A percentile compares a stretch with the other conserved stretches of the same genome.
phyloP scores from a whole-genome alignment of 2,888 invertebrate genomes.

The Maniola hyperantus region DNA sequence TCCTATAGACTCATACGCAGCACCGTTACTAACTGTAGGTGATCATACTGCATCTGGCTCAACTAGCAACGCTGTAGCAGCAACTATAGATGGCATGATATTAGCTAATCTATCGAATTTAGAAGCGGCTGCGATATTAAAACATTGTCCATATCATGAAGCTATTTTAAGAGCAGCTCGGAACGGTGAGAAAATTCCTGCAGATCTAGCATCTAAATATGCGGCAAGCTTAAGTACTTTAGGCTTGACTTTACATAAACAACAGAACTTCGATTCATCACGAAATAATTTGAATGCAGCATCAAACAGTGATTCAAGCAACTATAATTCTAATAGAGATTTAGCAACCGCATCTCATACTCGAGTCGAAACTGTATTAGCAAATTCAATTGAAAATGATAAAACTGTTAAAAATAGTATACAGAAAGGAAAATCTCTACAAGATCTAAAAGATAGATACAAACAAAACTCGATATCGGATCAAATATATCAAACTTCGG shows the following conservation, averaged over 20 bases:
- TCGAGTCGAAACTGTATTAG: slow-evolving; percentile 56
- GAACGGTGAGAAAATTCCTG: slow-evolving; percentile 70
- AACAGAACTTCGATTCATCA: slow-evolving; percentile 57
- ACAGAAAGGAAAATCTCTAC: slow-evolving; percentile 64
- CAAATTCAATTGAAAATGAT: slow-evolving; percentile 56
- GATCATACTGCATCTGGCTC: slow-evolving; percentile 79
- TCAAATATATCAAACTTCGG: slow-evolving; percentile 70
- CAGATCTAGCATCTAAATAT: slow-evolving; percentile 77
- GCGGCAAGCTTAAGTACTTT: slow-evolving; percentile 79
- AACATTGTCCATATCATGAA: slow-evolving; percentile 79
- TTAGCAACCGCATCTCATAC: slow-evolving; percentile 63
- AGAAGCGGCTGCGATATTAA: slow-evolving; percentile 75
- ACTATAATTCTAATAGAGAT: slow-evolving; percentile 61
- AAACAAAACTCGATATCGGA: slow-evolving; percentile 62
- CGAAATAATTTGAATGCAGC: slow-evolving; percentile 53
- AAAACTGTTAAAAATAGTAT: slow-evolving; percentile 48
- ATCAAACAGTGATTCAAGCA: slow-evolving; percentile 56
- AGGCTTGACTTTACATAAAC: slow-evolving; percentile 75
- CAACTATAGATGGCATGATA: slow-evolving; percentile 69
- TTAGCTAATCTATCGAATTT: slow-evolving; percentile 66
- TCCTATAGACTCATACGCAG: slow-evolving; percentile 79
- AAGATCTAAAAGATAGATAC: slow-evolving; percentile 52
- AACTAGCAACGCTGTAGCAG: slow-evolving; percentile 60
- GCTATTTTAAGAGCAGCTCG: slow-evolving; percentile 75
- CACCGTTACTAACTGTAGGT: slow-evolving; percentile 73